These are phyloP conservation scores for Dioctria rufipes DNA, from an alignment of 2,888 invertebrate species.

Conservation along the genomic window DNA sequence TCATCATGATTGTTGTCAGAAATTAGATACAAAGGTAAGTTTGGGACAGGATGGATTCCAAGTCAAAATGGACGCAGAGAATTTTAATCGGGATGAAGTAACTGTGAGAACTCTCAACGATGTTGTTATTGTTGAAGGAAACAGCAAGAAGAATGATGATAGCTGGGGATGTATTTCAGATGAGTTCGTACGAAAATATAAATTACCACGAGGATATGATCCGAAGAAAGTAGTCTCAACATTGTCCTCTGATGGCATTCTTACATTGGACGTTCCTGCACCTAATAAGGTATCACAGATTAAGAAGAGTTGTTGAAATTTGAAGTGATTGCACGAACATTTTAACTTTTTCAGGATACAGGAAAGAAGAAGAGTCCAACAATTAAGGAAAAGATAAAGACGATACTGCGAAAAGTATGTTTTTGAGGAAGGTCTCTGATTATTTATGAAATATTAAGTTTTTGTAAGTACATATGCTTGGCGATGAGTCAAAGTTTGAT, in stretches of 20 bases:
- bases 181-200: conserved; percentile 82
- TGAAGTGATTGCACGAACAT: conserved; percentile 76
- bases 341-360: conserved; percentile 60
- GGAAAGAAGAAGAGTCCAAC: too few species aligned
- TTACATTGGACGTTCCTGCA: conserved; percentile 81
- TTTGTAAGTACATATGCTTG: too few species aligned
- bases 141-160: conserved; percentile 81
- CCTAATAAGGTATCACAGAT: conserved; percentile 62
- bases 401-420: too few species aligned
- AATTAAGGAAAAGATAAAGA: too few species aligned
- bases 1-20: conserved; percentile 16
- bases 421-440: too few species aligned
- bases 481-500: too few species aligned
- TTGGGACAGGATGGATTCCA: conserved; percentile 79
- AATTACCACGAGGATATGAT: conserved; percentile 79
- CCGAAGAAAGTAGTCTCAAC: conserved; percentile 81
- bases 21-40: conserved; percentile 1
- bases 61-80: conserved; percentile 79
- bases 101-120: conserved; percentile 79
- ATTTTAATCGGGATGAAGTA: conserved; percentile 80
- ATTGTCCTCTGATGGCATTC: conserved; percentile 82
- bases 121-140: conserved; percentile 79
- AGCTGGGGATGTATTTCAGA: conserved; percentile 84
- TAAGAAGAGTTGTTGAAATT: conserved; percentile 75
- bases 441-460: too few species aligned